Conservation (phyloP, 2,113 vertebrate species). For the Varanus komodoensis region DNA sequence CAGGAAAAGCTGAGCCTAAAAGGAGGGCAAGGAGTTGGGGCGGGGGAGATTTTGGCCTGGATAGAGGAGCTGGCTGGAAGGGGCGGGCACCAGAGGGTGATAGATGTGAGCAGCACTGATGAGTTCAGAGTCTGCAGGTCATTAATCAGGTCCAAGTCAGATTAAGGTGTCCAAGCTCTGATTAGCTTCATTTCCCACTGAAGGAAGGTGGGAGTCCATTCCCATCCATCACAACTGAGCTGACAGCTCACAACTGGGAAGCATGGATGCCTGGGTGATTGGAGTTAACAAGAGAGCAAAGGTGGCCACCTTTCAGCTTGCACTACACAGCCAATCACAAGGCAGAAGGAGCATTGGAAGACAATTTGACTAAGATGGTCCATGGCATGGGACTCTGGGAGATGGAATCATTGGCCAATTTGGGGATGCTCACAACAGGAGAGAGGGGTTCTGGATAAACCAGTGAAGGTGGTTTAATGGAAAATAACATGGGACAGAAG, state of each 20-base stretch:
- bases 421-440: background rate
- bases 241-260: slow-evolving; percentile 71
- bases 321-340: background rate
- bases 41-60: background rate
- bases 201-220: slow-evolving; percentile 70
- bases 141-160: slow-evolving; percentile 73
- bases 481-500: background rate
- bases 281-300: slow-evolving; percentile 38
- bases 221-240: slow-evolving; percentile 59
- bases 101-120: slow-evolving; percentile 67
- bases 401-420: background rate
- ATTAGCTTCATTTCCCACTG: slow-evolving; percentile 76
- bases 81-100: slow-evolving; percentile 47
- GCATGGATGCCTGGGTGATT: slow-evolving; percentile 49
- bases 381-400: background rate
- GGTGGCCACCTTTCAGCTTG: background rate
- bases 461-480: background rate
- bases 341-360: background rate
- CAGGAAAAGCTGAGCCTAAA: background rate
- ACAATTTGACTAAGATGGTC: background rate
- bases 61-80: background rate
- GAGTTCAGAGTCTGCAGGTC: slow-evolving; percentile 69
- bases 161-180: slow-evolving; percentile 71
- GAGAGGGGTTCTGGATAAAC: background rate
- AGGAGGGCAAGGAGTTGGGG: background rate